Evolutionary conservation across 2,888 invertebrate genomes (phyloP), one percentile per base, ranked within the genome.

Genomic region (Oligia strigilis): DNA sequence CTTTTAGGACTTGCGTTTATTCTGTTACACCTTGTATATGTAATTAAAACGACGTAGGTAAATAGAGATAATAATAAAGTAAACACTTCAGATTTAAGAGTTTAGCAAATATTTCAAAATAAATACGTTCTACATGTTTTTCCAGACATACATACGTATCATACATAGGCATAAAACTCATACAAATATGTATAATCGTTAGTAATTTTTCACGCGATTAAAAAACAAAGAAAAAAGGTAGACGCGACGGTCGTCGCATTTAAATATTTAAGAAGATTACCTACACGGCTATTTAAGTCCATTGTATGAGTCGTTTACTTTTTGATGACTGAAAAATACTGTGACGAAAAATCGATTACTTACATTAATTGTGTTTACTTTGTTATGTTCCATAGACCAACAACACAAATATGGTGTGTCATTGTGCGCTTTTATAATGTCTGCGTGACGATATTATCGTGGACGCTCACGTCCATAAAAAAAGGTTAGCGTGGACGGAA

Each of bases 231-330:
- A 69, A 73, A 71, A 69, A 55, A 3, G 40, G 14, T 67, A 65
- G n/a, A 66, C 58, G 36, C 29, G 60, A 62, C 76, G 69, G 73
- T 71, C 52, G 17, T 64, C 62, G n/a, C 60, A 72, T 87, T 84
- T 77, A 75, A 83, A 86, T 89, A 81, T 85, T 84, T 76, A 79
- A 84, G 52, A 73, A 79, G 40, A 78, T 85, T 82, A 40, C 40
- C 40, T 40, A 82, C 79, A 78, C 66, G 78, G 60, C 62, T 67
- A 75, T 87, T 29, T 81, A 23, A 74, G 65, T 64, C 58, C 55
- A 76, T 81, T 81, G 80, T 89, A 62, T 29, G 58, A 67, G 19
- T 75, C 70, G 55, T 82, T 73, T 79, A 69, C 46, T 78, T 58
- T 52, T 46, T 78, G 6, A 49, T n/a, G 5, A 19, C 5, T 55